Conservation (phyloP, 37 sponge, comb jelly and placozoan species). For the Halichondria panicea region DNA sequence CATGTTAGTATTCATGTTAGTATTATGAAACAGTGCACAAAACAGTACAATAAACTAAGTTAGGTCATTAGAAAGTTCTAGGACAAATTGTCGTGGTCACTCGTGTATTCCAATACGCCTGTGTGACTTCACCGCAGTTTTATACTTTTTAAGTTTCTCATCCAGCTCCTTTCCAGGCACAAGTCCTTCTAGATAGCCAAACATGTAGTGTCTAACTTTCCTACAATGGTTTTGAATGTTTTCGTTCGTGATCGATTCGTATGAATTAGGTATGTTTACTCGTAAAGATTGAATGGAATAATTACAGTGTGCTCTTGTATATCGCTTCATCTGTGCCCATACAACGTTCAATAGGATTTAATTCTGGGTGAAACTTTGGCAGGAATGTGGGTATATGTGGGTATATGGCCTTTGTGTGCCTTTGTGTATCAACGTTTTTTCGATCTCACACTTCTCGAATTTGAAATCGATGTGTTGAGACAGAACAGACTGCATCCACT, state of each 20-base stretch:
- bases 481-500: slow-evolving; percentile 11
- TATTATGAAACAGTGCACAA: no score
- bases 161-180: slow-evolving; percentile 20
- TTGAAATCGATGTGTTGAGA: slow-evolving; percentile 9
- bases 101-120: no score
- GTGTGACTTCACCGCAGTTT: slow-evolving; percentile 14
- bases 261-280: slow-evolving; percentile 1
- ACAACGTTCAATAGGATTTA: slow-evolving; percentile 20
- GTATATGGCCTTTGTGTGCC: no score
- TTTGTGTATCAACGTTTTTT: neutral
- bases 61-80: no score
- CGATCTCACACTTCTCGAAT: slow-evolving; percentile 5
- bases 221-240: slow-evolving; percentile 29
- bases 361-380: slow-evolving; percentile 21
- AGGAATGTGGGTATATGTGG: slow-evolving; percentile 8
- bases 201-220: slow-evolving; percentile 34
- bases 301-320: slow-evolving; percentile 8
- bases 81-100: no score
- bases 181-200: slow-evolving; percentile 15
- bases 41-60: no score
- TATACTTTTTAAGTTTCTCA: slow-evolving; percentile 13
- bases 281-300: neutral
- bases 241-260: slow-evolving; percentile 11
- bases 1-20: no score
- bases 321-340: slow-evolving; percentile 19